These are phyloP conservation scores for Nyctibius grandis DNA, from an alignment of 2,797 vertebrate species.

Conservation along the genomic window DNA sequence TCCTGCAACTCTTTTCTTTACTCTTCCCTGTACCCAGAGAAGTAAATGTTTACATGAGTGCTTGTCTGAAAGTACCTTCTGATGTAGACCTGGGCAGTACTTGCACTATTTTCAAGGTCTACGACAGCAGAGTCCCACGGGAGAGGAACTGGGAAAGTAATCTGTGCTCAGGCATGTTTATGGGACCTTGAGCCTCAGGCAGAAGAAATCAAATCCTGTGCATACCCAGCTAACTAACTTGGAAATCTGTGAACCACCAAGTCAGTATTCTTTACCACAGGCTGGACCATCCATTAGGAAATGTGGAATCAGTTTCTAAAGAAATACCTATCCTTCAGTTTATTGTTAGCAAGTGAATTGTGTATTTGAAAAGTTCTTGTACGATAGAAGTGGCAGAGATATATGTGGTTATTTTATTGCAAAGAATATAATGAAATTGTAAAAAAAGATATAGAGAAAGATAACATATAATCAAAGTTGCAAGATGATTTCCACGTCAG, in stretches of 20 bases:
- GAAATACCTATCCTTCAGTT: neutral
- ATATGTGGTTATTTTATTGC: neutral
- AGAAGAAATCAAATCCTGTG: neutral
- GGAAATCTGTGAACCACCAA: neutral
- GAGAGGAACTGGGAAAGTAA: neutral
- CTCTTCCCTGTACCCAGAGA: neutral
- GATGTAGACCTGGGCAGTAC: neutral
- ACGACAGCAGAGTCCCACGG: neutral
- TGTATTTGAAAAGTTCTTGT: neutral
- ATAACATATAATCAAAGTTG: neutral
- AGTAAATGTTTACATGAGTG: neutral
- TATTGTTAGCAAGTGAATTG: neutral
- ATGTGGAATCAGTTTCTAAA: neutral
- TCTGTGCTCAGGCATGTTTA: neutral
- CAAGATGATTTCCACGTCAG: neutral
- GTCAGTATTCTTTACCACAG: neutral
- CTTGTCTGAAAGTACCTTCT: neutral
- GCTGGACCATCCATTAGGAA: neutral
- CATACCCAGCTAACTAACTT: neutral
- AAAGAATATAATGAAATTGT: neutral
- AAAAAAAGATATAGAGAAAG: neutral
- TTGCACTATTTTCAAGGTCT: neutral
- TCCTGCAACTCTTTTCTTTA: neutral
- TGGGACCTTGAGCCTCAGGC: neutral
- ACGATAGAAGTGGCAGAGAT: neutral